Base-by-base conservation (phyloP, 2,113 vertebrate genomes). In the Zosterops pallidus region DNA sequence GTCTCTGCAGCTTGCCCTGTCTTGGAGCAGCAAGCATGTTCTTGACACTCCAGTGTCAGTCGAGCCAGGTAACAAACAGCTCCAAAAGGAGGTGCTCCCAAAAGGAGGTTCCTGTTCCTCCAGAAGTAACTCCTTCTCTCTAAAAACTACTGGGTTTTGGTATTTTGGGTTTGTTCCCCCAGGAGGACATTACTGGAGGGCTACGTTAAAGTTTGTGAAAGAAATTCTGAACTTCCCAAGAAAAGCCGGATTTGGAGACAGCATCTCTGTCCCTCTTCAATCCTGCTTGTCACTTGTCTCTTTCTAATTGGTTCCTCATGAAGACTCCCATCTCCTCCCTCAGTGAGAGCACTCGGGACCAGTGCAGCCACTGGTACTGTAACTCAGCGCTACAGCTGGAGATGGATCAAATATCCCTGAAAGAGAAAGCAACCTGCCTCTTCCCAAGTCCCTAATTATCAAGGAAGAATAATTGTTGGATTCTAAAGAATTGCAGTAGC, bases 361-460 rank as follows among this genome's bases (percentile, higher is more conserved):
- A 21, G 82, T 83, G 70, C 17, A 95, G 53, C 68, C 6, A 6
- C 89, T 96, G 86, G 90, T 97, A 95, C 37, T 69, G 41, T 91
- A 94, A 89, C 60, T 68, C 46, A 31, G n/a, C 20, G 3, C 90
- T 91, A 28, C 9, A n/a, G 29, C 69, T 97, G 96, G 94, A 78
- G 28, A 17, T 16, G 46, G 81, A 93, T 94, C 83, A 94, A 75
- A 92, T 88, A 60, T 94, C 87, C 87, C 84, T 92, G 62, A 95
- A 91, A 93, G 71, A 94, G 78, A 77, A 92, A 92, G 62, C 62
- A 91, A 86, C 81, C 42, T 97, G 87, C 77, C 50, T 97, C 90
- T 93, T 92, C 89, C 92, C n/a, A 64, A 90, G 55, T 42, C 71
- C 88, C 94, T 97, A 89, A 94, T 96, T 96, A 89, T 86, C 80